Base-by-base conservation (phyloP, 2,797 vertebrate genomes). In the Chiloscyllium punctatum region DNA sequence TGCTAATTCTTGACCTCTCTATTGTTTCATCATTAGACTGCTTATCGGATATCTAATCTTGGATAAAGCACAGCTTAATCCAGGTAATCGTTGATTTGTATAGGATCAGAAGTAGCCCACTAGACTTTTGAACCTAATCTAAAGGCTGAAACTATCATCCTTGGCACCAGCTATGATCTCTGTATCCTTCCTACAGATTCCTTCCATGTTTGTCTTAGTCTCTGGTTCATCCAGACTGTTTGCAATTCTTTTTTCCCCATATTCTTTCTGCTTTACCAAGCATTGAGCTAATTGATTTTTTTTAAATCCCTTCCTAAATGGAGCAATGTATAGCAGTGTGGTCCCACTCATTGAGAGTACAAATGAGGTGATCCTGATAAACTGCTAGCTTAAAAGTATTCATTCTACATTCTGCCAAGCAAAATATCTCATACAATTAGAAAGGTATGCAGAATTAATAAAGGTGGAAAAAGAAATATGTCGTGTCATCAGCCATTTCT, bases 401-500 rank as follows among this genome's bases (percentile, higher is more conserved):
- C 71, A 95, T 95, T 72, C 94, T 95, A 74, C 37, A 94, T 95
- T 74, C 97, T 98, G 97, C 97, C 97, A 97, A 97, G 97, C 97
- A 96, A 97, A 97, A 97, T 97, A 97, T 97, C 91, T 96, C 96
- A 97, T 97, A 97, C 97, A 97, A 97, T 97, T 98, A 97, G 97
- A 96, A 97, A 98, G 96, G 96, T 98, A 98, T 98, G 98, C 98
- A 97, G 97, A 98, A 97, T 98, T 98, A 98, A 97, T 96, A 97
- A 97, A 96, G 97, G 97, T 98, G 97, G 97, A 98, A 97, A 97
- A 97, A 97, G 97, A 97, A 97, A 48, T 48, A 48, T 48, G 96
- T 96, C 97, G 97, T 96, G 96, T 96, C 96, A 96, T 96, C 96
- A 97, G 42, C 95, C 96, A 88, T 96, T 87, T 96, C 97, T 97